A percentile compares a stretch with the other conserved stretches of the same genome.
phyloP scores from a whole-genome alignment of 2,888 invertebrate genomes.

The Ichneumoninae sp. region DNA sequence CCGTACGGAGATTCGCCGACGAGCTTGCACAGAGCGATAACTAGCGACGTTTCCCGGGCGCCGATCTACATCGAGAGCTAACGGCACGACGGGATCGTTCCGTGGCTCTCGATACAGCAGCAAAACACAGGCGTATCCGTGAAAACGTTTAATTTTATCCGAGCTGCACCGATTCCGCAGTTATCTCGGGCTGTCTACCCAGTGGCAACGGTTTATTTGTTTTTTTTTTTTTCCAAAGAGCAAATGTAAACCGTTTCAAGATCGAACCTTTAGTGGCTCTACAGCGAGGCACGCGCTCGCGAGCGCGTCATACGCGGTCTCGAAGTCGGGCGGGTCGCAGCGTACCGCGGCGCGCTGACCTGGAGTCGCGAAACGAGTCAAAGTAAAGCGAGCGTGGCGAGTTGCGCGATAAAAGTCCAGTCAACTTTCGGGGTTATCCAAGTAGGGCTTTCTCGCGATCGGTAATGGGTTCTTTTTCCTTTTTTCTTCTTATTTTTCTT shows the following conservation, averaged over 20 bases:
- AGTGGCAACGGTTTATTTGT: constrained; percentile 14
- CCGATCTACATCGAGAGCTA: background rate
- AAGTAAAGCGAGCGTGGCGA: constrained; percentile 41
- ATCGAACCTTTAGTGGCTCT: constrained; percentile 60
- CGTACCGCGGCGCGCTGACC: constrained; percentile 38
- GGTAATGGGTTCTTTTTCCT: constrained; percentile 13
- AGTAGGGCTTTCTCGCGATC: constrained; percentile 15
- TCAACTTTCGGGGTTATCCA: constrained; percentile 45
- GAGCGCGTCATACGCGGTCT: constrained; percentile 36
- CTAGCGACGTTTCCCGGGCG: background rate
- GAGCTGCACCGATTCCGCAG: background rate
- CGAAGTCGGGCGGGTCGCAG: constrained; percentile 49
- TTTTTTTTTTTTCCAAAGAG: background rate
- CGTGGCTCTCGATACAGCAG: background rate
- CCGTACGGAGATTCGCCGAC: constrained; percentile 2
- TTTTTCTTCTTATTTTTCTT: background rate
- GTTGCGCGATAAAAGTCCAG: constrained; percentile 49
- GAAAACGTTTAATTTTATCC: background rate
- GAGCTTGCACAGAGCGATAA: constrained; percentile 6
- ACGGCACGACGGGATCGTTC: background rate
- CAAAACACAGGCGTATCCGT: background rate
- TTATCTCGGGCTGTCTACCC: background rate
- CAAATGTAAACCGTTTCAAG: constrained; percentile 54
- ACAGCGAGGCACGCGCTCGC: constrained; percentile 26
- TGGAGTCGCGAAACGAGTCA: constrained; percentile 61